Evolutionary conservation across 2,888 invertebrate species (phyloP).

Genomic region (Gari tellinella): DNA sequence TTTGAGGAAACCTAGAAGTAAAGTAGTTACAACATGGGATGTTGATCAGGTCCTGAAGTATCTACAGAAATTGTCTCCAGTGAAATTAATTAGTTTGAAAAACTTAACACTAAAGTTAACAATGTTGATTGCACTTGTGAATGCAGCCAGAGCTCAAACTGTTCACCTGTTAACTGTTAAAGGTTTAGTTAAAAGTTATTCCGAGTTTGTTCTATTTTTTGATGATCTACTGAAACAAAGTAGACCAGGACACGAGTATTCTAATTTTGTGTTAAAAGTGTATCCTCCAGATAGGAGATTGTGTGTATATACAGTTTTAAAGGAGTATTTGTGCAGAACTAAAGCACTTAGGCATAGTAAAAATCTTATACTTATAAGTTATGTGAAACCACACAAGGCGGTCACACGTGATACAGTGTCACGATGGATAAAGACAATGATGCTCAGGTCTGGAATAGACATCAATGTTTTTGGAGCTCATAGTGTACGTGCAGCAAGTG

Average conservation of each 20-base stretch:
- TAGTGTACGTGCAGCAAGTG: slow-evolving; percentile 33
- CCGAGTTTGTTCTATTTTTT: slow-evolving; percentile 14
- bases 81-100: slow-evolving; percentile 22
- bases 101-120: slow-evolving; percentile 38
- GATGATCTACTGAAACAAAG: slow-evolving; percentile 3
- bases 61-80: slow-evolving; percentile 13
- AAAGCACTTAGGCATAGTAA: neutral
- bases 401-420: slow-evolving; percentile 27
- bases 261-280: slow-evolving; percentile 2
- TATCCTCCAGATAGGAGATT: slow-evolving; percentile 17
- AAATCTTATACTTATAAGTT: slow-evolving; percentile 18
- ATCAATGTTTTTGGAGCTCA: slow-evolving; percentile 17
- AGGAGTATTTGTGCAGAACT: slow-evolving; percentile 20
- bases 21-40: neutral
- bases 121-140: slow-evolving; percentile 33
- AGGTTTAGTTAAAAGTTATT: slow-evolving; percentile 18
- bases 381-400: slow-evolving; percentile 23
- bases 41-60: neutral
- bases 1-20: slow-evolving; percentile 12
- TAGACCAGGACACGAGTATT: slow-evolving; percentile 2
- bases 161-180: slow-evolving; percentile 22
- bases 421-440: slow-evolving; percentile 27
- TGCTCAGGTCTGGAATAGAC: slow-evolving; percentile 26
- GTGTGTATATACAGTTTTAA: slow-evolving; percentile 9
- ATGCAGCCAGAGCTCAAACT: slow-evolving; percentile 35